phyloP scores from a whole-genome alignment of 2,797 vertebrate species.

The Vespertilio murinus region DNA sequence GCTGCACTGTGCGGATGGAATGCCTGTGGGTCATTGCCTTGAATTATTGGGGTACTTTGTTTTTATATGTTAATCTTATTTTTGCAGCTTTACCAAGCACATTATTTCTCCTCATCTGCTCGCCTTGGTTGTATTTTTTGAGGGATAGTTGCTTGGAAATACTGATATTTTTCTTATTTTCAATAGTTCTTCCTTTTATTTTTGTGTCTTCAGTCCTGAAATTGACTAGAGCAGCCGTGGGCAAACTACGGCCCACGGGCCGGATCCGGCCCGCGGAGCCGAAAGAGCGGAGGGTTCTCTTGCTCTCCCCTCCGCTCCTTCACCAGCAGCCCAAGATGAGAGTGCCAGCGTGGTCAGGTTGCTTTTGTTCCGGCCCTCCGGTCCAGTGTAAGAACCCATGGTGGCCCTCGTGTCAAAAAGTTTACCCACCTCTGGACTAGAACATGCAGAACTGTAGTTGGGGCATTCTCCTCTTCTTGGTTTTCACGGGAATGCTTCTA shows the following conservation, averaged over 20 bases:
- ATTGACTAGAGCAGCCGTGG: neutral
- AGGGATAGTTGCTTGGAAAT: neutral
- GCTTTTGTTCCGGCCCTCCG: no score
- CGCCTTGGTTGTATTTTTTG: constrained; percentile 23
- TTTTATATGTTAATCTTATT: neutral
- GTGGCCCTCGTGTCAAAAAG: no score
- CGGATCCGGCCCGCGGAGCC: no score
- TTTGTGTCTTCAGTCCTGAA: neutral
- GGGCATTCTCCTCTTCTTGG: neutral
- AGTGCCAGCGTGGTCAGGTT: no score
- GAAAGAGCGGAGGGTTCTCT: no score
- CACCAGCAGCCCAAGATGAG: no score
- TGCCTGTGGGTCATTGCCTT: neutral
- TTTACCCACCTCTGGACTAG: no score
- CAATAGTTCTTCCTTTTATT: neutral
- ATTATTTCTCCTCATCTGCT: neutral
- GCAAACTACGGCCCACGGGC: no score
- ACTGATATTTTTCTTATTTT: neutral
- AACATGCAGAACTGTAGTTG: neutral
- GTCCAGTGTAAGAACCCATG: no score
- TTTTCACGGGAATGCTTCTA: neutral
- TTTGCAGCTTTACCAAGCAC: neutral
- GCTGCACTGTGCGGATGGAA: neutral
- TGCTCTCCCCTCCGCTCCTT: no score
- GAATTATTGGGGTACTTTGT: neutral